phyloP scores from a whole-genome alignment of 2,888 invertebrate genomes.

The Chalcis sispes region DNA sequence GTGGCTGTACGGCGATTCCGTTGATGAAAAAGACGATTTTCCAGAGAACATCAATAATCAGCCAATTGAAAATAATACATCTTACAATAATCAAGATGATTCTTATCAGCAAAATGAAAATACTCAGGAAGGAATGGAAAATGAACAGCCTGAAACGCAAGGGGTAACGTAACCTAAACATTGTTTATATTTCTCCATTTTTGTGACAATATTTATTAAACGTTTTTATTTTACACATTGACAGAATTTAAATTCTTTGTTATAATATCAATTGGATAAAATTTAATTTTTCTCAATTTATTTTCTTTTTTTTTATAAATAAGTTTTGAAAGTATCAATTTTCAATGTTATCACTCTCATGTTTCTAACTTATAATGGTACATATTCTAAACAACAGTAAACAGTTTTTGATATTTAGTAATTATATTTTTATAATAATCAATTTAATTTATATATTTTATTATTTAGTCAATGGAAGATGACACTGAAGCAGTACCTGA shows the following conservation, averaged over 20 bases:
- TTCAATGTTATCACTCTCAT: too few relatives aligned
- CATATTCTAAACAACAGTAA: too few relatives aligned
- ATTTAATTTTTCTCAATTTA: background rate
- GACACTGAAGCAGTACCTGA: constrained; percentile 2
- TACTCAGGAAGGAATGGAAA: constrained; percentile 34
- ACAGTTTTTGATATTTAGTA: too few relatives aligned
- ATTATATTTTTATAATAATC: too few relatives aligned
- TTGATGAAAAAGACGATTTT: constrained; percentile 75
- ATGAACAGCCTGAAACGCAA: constrained; percentile 34
- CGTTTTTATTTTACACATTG: background rate
- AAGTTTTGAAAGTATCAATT: too few relatives aligned
- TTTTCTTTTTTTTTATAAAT: too few relatives aligned
- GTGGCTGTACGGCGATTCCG: constrained; percentile 91
- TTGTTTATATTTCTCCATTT: constrained; percentile 46
- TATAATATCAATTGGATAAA: background rate
- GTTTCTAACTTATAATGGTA: too few relatives aligned
- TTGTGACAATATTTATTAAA: constrained; percentile 1
- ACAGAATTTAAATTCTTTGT: background rate
- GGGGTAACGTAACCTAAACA: constrained; percentile 70
- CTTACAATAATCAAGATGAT: constrained; percentile 64
- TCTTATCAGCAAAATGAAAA: constrained; percentile 59
- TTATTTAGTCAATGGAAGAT: constrained; percentile 45
- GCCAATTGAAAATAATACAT: constrained; percentile 68
- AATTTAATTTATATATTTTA: too few relatives aligned
- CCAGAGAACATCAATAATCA: constrained; percentile 64